Conservation (phyloP, 1,140 invertebrate genomes). For the Ganaspis sp. region DNA sequence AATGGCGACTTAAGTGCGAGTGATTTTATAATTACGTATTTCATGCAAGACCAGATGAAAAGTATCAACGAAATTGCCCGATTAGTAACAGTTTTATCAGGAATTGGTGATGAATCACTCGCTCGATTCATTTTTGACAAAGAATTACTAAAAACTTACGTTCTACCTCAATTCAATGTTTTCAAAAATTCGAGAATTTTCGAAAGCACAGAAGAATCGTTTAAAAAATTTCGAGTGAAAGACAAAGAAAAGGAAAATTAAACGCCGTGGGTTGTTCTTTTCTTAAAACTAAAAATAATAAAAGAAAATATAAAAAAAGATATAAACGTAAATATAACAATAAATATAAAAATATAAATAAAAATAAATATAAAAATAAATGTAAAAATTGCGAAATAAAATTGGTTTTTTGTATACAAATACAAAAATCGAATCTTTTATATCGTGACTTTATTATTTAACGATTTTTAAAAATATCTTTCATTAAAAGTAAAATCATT, state of each 20-base stretch:
- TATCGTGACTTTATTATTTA: too few species aligned
- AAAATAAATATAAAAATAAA: too few species aligned
- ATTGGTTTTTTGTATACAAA: too few species aligned
- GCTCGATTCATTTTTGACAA: slow-evolving; percentile 67
- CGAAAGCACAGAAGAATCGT: not conserved
- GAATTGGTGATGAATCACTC: slow-evolving; percentile 63
- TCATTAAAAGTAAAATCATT: not conserved
- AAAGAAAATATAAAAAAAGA: too few species aligned
- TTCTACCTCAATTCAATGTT: slow-evolving; percentile 54
- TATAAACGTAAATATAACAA: too few species aligned
- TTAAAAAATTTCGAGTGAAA: not conserved
- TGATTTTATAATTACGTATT: slow-evolving; percentile 67
- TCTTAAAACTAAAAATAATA: not conserved
- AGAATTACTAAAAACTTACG: slow-evolving; percentile 59
- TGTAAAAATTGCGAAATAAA: too few species aligned
- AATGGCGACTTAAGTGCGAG: slow-evolving; percentile 61
- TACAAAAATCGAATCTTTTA: too few species aligned
- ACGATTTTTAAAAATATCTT: not conserved
- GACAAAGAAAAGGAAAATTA: not conserved
- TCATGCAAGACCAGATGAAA: slow-evolving; percentile 67
- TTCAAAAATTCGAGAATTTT: slow-evolving; percentile 38
- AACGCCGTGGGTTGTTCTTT: not conserved
- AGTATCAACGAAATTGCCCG: slow-evolving; percentile 64
- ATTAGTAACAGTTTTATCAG: slow-evolving; percentile 63
- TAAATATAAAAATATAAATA: too few species aligned